phyloP scores from a whole-genome alignment of 2,797 vertebrate genomes.

The Telmatherina bonti region DNA sequence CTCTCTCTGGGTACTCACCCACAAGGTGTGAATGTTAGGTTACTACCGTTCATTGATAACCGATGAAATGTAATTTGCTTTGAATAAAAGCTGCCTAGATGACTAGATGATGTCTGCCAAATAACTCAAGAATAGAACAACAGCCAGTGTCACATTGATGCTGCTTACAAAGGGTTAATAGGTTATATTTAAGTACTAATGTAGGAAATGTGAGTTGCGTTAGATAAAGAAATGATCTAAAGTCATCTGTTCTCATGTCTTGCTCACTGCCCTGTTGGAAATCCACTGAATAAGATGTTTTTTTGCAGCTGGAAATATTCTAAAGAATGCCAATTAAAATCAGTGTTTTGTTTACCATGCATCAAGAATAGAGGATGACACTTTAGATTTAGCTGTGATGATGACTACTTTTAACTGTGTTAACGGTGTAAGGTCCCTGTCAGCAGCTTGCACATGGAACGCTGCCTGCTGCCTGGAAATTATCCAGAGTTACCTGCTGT shows the following conservation, averaged over 20 bases:
- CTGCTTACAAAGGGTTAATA: not conserved
- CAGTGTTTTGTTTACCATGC: conserved; percentile 7
- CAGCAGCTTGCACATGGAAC: not conserved
- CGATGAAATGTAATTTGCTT: no score
- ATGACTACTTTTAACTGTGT: conserved; percentile 6
- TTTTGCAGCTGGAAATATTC: not conserved
- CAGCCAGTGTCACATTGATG: not conserved
- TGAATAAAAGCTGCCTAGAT: no score
- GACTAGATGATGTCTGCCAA: no score
- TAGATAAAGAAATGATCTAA: not conserved
- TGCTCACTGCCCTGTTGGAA: not conserved
- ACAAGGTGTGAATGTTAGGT: no score
- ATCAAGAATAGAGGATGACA: not conserved
- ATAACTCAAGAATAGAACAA: no score
- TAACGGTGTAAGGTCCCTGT: not conserved
- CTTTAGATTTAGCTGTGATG: not conserved
- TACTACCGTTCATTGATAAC: no score
- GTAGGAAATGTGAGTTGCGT: not conserved
- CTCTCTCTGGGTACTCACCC: no score
- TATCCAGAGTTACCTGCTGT: not conserved
- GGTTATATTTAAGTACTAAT: not conserved
- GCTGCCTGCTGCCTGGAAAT: not conserved
- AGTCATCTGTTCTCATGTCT: not conserved
- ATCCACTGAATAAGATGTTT: not conserved
- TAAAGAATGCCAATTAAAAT: not conserved